Evolutionary conservation across 2,888 invertebrate species (phyloP), one percentile per base, ranked within the genome.

Genomic region (Caenorhabditis parvicauda): DNA sequence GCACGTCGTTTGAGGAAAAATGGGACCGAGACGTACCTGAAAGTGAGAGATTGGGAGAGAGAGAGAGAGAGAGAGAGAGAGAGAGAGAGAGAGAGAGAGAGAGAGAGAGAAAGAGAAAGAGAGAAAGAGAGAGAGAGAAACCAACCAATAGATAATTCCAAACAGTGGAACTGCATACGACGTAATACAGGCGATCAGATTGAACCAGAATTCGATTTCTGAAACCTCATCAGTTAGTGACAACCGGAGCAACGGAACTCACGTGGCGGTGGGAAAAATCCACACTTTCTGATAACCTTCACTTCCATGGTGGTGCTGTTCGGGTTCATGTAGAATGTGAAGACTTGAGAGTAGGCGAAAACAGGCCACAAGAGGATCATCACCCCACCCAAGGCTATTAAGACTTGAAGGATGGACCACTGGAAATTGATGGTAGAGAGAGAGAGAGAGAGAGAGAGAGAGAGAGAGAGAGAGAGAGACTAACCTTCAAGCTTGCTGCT

Each of bases 61-160:
- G n/a, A n/a, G n/a, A n/a, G n/a, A n/a, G n/a, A n/a, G n/a, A n/a
- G n/a, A n/a, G n/a, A n/a, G n/a, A n/a, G n/a, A n/a, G n/a, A n/a
- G n/a, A n/a, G n/a, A n/a, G n/a, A n/a, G n/a, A n/a, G n/a, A n/a
- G n/a, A n/a, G n/a, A n/a, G n/a, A n/a, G n/a, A n/a, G n/a, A n/a
- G n/a, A n/a, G n/a, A n/a, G 12, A 35, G n/a, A 14, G 35, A 35
- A 35, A 1, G 1, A 14, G n/a, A 35, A 35, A 35, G 1, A 1
- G 12, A 14, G 1, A 1, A 1, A 14, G 21, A n/a, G n/a, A n/a
- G 27, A 38, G 5, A 19, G 2, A 38, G 14, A 9, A 39, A 55
- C 57, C 54, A 19, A 61, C 79, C 79, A 79, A 52, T 78, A 79
- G 46, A 79, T 68, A 44, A 79, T 79, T 25, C 79, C 79, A 50